These are phyloP conservation scores for Chirona hameri DNA, from an alignment of 2,888 invertebrate species.

Conservation along the genomic window DNA sequence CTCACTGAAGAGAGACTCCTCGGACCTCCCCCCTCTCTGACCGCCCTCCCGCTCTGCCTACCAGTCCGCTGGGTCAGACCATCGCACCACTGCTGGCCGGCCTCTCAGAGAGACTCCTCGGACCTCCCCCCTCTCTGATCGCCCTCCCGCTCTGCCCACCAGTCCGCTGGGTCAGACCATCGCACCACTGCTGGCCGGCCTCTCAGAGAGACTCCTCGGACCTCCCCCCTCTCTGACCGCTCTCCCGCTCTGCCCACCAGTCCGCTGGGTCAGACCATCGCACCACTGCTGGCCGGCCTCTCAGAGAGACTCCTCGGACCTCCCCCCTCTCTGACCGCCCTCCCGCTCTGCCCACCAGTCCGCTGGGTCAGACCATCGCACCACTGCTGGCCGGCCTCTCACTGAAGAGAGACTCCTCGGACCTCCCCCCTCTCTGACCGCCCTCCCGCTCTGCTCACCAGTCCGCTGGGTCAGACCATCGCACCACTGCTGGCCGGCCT, in stretches of 20 bases:
- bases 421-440: background rate
- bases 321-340: too few relatives aligned
- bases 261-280: constrained; percentile 38
- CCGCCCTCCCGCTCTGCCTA: background rate
- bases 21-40: background rate
- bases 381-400: constrained; percentile 36
- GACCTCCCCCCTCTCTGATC: too few relatives aligned
- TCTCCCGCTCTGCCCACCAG: constrained; percentile 30
- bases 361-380: constrained; percentile 38
- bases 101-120: background rate
- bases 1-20: background rate
- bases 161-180: constrained; percentile 39
- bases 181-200: constrained; percentile 36
- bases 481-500: constrained; percentile 36
- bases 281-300: constrained; percentile 36
- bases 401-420: background rate
- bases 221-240: background rate
- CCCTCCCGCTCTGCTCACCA: constrained; percentile 25
- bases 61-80: constrained; percentile 38
- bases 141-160: background rate
- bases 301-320: background rate
- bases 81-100: constrained; percentile 37
- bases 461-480: constrained; percentile 38
- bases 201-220: background rate
- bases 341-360: constrained; percentile 32